Conservation (phyloP, 2,797 vertebrate species). For the Xerus rutilus region DNA sequence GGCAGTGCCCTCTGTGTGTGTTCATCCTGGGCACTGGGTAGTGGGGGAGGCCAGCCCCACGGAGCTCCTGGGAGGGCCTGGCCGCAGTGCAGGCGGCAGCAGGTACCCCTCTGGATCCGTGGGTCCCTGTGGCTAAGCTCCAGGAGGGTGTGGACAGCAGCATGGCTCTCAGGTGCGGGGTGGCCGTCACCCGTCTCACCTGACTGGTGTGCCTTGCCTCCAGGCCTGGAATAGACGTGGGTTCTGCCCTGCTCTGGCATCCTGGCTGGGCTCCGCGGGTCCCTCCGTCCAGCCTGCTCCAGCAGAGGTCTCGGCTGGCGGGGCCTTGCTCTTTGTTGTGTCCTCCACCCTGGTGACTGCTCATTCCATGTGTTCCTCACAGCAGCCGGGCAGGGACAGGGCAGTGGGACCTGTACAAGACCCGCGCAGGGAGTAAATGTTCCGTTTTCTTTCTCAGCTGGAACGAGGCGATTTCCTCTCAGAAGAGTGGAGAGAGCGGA, state of each 20-base stretch:
- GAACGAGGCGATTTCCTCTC: slow-evolving; percentile 99
- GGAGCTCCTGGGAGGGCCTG: too few relatives aligned
- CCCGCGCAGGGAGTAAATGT: neutral
- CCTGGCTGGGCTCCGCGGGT: neutral
- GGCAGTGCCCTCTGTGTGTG: too few relatives aligned
- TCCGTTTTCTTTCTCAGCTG: slow-evolving; percentile 90
- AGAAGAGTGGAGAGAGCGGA: slow-evolving; percentile 99
- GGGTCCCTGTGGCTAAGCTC: neutral
- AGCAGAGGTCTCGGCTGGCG: neutral
- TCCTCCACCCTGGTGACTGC: neutral
- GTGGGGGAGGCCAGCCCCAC: neutral
- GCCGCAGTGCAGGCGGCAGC: too few relatives aligned
- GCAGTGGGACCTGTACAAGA: neutral
- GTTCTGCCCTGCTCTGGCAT: neutral
- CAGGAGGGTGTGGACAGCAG: neutral
- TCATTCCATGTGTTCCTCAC: slow-evolving; percentile 6
- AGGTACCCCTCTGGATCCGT: too few relatives aligned
- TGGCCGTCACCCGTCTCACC: too few relatives aligned
- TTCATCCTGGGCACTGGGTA: neutral
- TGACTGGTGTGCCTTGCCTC: neutral
- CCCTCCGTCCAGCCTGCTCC: too few relatives aligned
- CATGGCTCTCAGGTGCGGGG: too few relatives aligned
- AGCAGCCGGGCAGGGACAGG: neutral
- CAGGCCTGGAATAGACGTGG: neutral
- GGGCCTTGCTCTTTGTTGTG: neutral